Evolutionary conservation across 2,797 vertebrate species (phyloP).

Genomic region (Tachyglossus aculeatus): DNA sequence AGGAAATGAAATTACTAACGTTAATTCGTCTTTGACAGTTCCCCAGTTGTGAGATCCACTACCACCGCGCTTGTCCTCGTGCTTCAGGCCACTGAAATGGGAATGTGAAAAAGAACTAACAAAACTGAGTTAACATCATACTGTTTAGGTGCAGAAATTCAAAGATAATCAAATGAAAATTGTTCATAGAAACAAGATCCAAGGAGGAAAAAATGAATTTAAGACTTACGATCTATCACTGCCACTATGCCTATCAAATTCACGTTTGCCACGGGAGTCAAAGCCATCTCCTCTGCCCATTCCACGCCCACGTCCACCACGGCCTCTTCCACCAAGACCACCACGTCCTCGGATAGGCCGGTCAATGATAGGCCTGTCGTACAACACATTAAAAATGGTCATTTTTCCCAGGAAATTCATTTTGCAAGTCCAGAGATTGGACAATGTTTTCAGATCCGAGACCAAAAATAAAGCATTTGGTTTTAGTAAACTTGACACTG

Average conservation of each 20-base stretch:
- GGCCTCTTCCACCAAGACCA: slow-evolving; percentile 88
- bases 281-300: slow-evolving; percentile 94
- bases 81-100: slow-evolving; percentile 88
- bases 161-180: slow-evolving; percentile 43
- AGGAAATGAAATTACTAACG: slow-evolving; percentile 80
- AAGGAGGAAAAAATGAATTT: background rate
- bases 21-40: slow-evolving; percentile 92
- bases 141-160: slow-evolving; percentile 67
- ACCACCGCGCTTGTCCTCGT: slow-evolving; percentile 93
- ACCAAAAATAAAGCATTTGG: background rate
- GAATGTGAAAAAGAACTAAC: slow-evolving; percentile 85
- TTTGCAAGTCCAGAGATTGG: background rate
- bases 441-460: background rate
- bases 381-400: background rate
- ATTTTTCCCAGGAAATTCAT: background rate
- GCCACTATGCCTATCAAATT: slow-evolving; percentile 95
- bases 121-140: slow-evolving; percentile 85
- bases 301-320: slow-evolving; percentile 89
- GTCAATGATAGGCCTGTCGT: slow-evolving; percentile 84
- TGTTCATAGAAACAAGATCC: background rate
- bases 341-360: slow-evolving; percentile 90
- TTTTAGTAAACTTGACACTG: background rate
- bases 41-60: slow-evolving; percentile 95
- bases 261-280: slow-evolving; percentile 94
- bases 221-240: slow-evolving; percentile 95